A percentile compares a stretch with the other conserved stretches of the same genome.
Conservation (phyloP, 1,140 invertebrate species). For the Heliothis virescens region DNA sequence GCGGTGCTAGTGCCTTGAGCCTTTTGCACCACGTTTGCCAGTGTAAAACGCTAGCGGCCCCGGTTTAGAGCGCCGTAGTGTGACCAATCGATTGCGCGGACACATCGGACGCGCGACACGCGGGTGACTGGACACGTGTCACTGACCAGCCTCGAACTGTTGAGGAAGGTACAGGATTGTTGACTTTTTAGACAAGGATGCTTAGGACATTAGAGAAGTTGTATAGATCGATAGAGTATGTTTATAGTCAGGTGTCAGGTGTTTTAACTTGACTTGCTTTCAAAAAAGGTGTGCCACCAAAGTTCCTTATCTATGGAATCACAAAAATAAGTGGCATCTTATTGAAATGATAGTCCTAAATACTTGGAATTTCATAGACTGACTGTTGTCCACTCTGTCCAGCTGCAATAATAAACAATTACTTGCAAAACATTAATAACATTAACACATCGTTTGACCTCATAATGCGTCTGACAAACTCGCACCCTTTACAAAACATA, state of each 20-base stretch:
- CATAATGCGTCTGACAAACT: constrained; percentile 54
- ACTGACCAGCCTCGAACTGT: neutral
- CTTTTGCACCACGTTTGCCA: neutral
- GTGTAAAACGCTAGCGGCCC: neutral
- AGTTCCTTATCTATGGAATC: no score
- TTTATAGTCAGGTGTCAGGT: no score
- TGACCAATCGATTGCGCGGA: constrained; percentile 62
- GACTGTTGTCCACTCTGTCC: neutral
- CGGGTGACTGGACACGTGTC: constrained; percentile 14
- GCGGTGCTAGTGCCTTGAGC: neutral
- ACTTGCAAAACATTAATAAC: constrained; percentile 45
- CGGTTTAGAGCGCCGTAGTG: constrained; percentile 32
- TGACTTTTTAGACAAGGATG: neutral
- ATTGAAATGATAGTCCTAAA: no score
- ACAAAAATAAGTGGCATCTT: no score
- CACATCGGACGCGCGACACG: constrained; percentile 45
- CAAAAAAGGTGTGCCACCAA: no score
- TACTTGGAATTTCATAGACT: no score
- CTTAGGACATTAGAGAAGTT: neutral
- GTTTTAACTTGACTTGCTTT: no score
- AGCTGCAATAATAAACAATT: constrained; percentile 39
- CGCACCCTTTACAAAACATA: constrained; percentile 46
- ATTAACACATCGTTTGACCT: constrained; percentile 58
- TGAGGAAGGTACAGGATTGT: neutral
- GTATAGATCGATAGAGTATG: neutral